Conservation (phyloP, 2,888 invertebrate genomes). For the Hemaris fuciformis region DNA sequence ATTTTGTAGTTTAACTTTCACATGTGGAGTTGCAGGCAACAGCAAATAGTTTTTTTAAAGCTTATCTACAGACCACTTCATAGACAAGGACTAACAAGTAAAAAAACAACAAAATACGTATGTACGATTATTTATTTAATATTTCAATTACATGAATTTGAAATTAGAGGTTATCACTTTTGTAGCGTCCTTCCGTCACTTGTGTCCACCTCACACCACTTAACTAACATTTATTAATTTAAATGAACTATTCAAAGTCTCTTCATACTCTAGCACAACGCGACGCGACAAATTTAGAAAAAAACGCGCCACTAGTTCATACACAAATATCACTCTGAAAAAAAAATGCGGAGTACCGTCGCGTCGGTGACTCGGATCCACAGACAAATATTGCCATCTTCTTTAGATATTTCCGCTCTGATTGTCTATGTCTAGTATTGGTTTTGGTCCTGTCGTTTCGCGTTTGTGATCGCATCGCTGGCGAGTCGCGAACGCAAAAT, state of each 20-base stretch:
- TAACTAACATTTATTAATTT: conserved; percentile 51
- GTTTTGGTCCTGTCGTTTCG: conserved; percentile 39
- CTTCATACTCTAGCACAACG: conserved; percentile 55
- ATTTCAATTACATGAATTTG: conserved; percentile 59
- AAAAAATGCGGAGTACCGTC: conserved; percentile 62
- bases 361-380: background rate
- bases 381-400: background rate
- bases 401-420: conserved; percentile 20
- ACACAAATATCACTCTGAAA: conserved; percentile 44
- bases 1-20: too few species aligned
- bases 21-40: too few species aligned
- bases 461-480: conserved; percentile 19
- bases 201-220: conserved; percentile 20
- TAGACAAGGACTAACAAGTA: background rate
- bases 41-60: too few species aligned
- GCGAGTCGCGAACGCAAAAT: conserved; percentile 31
- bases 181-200: background rate
- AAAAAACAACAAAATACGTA: conserved; percentile 17
- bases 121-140: conserved; percentile 70
- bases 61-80: too few species aligned
- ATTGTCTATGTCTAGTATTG: conserved; percentile 14
- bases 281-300: conserved; percentile 22
- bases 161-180: background rate
- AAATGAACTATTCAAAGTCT: conserved; percentile 53
- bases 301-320: conserved; percentile 34